These are phyloP conservation scores for Dendrocincla tyrannina DNA, from an alignment of 2,797 vertebrate genomes.

Conservation along the genomic window DNA sequence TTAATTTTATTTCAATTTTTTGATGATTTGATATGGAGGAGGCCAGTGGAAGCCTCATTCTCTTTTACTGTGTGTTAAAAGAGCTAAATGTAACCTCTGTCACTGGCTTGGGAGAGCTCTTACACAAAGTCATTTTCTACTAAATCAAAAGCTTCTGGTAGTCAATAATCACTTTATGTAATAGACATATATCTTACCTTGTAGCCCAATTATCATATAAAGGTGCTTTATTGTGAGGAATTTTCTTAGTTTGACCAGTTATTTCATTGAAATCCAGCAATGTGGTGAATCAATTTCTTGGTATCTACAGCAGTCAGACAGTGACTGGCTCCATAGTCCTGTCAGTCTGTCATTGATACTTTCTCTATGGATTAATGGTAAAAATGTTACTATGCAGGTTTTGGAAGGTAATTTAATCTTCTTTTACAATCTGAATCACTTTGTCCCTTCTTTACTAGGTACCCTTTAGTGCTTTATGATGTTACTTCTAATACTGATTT, in stretches of 20 bases:
- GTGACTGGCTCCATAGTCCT: background rate
- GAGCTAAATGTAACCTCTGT: constrained; percentile 38
- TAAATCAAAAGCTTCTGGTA: constrained; percentile 47
- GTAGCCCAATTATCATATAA: constrained; percentile 46
- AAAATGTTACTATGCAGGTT: background rate
- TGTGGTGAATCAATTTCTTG: background rate
- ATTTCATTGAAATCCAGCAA: constrained; percentile 28
- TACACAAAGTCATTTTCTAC: constrained; percentile 47
- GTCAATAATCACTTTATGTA: constrained; percentile 68
- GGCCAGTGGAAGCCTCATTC: background rate
- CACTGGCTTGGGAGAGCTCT: constrained; percentile 26
- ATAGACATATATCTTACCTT: constrained; percentile 29
- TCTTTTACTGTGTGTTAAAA: constrained; percentile 1
- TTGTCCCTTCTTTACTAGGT: background rate
- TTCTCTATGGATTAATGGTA: background rate
- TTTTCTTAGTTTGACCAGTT: constrained; percentile 20
- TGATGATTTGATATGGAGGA: background rate
- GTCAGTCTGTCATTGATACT: background rate
- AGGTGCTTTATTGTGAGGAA: constrained; percentile 34
- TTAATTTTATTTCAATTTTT: background rate
- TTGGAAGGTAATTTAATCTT: background rate
- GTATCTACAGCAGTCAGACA: background rate
- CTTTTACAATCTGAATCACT: background rate
- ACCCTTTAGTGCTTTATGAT: background rate
- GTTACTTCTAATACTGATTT: background rate